Conservation (phyloP, 2,888 invertebrate species). For the Blastobasis adustella region DNA sequence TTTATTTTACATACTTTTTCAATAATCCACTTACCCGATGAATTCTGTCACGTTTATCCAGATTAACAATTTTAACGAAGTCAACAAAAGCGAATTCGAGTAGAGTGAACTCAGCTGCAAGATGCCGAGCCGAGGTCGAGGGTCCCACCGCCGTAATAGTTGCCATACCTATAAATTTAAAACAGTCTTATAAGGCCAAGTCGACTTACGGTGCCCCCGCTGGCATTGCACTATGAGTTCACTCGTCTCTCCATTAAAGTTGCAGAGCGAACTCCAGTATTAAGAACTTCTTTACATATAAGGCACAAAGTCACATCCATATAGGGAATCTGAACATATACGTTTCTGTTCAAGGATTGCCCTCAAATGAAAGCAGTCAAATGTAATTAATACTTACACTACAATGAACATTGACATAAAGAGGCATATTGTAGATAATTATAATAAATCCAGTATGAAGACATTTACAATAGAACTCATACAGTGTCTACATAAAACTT, state of each 20-base stretch:
- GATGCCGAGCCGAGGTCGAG: constrained; percentile 13
- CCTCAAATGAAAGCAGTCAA: constrained; percentile 24
- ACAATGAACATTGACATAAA: no score
- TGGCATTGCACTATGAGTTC: constrained; percentile 30
- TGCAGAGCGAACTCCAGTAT: constrained; percentile 58
- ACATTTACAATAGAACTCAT: no score
- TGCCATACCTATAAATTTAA: no score
- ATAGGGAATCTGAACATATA: constrained; percentile 50
- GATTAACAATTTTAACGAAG: no score
- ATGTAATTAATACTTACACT: no score
- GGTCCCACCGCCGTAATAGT: constrained; percentile 10
- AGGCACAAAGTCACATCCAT: constrained; percentile 51
- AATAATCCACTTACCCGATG: constrained; percentile 25
- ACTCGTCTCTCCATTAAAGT: constrained; percentile 48
- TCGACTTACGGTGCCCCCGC: constrained; percentile 5
- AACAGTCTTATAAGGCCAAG: no score
- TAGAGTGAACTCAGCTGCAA: constrained; percentile 28
- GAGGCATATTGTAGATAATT: no score
- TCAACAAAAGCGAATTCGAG: neutral
- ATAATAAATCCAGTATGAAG: no score
- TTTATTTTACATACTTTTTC: constrained; percentile 32
- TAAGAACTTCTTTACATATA: constrained; percentile 66
- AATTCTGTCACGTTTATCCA: constrained; percentile 26
- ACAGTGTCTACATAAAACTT: no score
- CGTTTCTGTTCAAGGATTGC: constrained; percentile 55